phyloP scores from a whole-genome alignment of 2,113 vertebrate species.

The Esox niger region DNA sequence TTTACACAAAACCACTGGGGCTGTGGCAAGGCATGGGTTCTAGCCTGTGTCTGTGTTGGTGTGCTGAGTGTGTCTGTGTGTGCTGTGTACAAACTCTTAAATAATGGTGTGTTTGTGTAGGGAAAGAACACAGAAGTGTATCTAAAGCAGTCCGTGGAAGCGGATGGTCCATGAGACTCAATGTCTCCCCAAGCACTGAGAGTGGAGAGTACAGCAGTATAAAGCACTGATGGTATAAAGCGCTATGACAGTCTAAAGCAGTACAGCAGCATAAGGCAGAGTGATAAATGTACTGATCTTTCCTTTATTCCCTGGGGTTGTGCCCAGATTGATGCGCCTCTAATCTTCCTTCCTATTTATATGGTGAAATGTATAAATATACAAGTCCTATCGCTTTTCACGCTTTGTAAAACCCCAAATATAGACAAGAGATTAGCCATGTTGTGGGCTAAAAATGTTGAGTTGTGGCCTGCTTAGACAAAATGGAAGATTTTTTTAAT shows the following conservation, averaged over 20 bases:
- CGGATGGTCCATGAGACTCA: slow-evolving; percentile 52
- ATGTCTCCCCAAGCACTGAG: slow-evolving; percentile 23
- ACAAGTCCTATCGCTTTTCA: slow-evolving; percentile 66
- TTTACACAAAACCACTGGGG: background rate
- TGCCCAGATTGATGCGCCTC: slow-evolving; percentile 68
- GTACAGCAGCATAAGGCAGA: slow-evolving; percentile 49
- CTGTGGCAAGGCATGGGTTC: background rate
- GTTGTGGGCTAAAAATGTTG: slow-evolving; percentile 39
- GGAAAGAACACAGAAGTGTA: slow-evolving; percentile 53
- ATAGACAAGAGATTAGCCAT: slow-evolving; percentile 44
- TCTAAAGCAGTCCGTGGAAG: slow-evolving; percentile 46
- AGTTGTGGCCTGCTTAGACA: slow-evolving; percentile 39
- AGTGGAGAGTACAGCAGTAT: no score
- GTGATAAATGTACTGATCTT: slow-evolving; percentile 78
- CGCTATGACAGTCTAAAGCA: no score
- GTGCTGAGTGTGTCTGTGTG: slow-evolving; percentile 8
- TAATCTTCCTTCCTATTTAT: slow-evolving; percentile 71
- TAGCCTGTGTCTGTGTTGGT: background rate
- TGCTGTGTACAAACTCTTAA: slow-evolving; percentile 31
- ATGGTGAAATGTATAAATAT: slow-evolving; percentile 59
- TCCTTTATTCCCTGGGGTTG: slow-evolving; percentile 60
- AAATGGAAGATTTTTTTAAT: background rate
- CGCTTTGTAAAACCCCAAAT: slow-evolving; percentile 56
- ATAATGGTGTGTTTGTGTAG: slow-evolving; percentile 52
- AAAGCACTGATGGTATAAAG: no score